Evolutionary conservation across 2,888 invertebrate species (phyloP).

Genomic region (Leucozona laternaria): DNA sequence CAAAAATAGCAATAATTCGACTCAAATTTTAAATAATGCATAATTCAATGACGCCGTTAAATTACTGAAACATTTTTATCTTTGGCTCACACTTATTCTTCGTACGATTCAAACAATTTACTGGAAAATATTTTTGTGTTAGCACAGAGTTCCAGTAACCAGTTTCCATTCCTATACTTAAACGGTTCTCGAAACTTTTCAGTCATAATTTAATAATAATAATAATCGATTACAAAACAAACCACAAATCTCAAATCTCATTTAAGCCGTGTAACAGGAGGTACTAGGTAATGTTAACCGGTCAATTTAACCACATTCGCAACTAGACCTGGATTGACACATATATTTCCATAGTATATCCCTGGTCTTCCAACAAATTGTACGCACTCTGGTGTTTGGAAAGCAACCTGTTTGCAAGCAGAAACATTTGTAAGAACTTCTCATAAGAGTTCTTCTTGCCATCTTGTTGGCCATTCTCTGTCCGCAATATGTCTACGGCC

Average conservation of each 20-base stretch:
- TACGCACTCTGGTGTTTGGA: conserved; percentile 53
- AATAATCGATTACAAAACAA: conserved; percentile 55
- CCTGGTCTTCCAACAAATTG: conserved; percentile 29
- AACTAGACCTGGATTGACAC: conserved; percentile 62
- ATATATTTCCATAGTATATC: conserved; percentile 57
- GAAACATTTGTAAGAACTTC: conserved; percentile 22
- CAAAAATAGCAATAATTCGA: too few species aligned
- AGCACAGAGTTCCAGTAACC: background rate
- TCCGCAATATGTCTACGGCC: conserved; percentile 58
- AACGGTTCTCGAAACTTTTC: conserved; percentile 40
- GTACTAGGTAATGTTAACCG: conserved; percentile 51
- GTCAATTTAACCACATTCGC: conserved; percentile 67
- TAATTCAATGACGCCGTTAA: too few species aligned
- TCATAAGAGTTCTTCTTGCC: conserved; percentile 17
- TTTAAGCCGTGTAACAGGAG: conserved; percentile 13
- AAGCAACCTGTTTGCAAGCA: conserved; percentile 58
- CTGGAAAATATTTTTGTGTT: background rate
- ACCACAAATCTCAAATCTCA: conserved; percentile 37
- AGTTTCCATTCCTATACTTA: conserved; percentile 9
- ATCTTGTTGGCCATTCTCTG: conserved; percentile 53
- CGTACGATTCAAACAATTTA: too few species aligned
- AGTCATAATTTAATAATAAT: conserved; percentile 55
- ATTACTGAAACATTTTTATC: too few species aligned
- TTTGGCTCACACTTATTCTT: too few species aligned
- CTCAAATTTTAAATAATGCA: too few species aligned